Evolutionary conservation across 2,888 invertebrate genomes (phyloP).

Genomic region (Ormyrus nitidulus): DNA sequence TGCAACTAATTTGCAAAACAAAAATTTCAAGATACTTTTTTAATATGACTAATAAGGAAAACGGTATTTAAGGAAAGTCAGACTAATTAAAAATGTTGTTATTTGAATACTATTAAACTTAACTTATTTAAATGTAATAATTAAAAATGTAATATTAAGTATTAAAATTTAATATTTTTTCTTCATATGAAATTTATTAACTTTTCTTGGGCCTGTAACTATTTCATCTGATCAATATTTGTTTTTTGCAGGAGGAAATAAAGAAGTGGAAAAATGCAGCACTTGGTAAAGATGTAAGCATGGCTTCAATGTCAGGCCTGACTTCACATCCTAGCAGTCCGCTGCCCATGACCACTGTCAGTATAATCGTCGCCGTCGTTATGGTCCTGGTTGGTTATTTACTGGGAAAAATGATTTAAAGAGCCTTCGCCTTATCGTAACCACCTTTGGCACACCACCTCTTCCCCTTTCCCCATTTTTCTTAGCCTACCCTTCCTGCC

Average conservation of each 20-base stretch:
- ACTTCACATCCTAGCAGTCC: constrained; percentile 62
- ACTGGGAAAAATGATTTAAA: constrained; percentile 74
- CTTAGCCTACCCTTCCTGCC: constrained; percentile 66
- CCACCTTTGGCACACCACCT: constrained; percentile 66
- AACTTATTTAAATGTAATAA: background rate
- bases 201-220: too few relatives aligned
- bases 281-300: constrained; percentile 65
- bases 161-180: background rate
- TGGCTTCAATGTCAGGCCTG: constrained; percentile 64
- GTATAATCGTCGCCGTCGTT: constrained; percentile 66
- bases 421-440: constrained; percentile 65
- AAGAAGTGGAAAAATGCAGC: constrained; percentile 69
- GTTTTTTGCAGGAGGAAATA: constrained; percentile 68
- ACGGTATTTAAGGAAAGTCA: too few relatives aligned
- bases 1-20: too few relatives aligned
- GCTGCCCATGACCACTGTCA: constrained; percentile 63
- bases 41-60: too few relatives aligned
- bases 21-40: too few relatives aligned
- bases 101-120: too few relatives aligned
- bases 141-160: background rate
- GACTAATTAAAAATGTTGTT: too few relatives aligned
- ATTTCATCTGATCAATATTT: background rate
- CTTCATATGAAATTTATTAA: constrained; percentile 1
- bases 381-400: constrained; percentile 72
- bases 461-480: constrained; percentile 67